A percentile compares a stretch with the other conserved stretches of the same genome.
Evolutionary conservation across 2,888 invertebrate species (phyloP).

Genomic region (Carcina quercana): DNA sequence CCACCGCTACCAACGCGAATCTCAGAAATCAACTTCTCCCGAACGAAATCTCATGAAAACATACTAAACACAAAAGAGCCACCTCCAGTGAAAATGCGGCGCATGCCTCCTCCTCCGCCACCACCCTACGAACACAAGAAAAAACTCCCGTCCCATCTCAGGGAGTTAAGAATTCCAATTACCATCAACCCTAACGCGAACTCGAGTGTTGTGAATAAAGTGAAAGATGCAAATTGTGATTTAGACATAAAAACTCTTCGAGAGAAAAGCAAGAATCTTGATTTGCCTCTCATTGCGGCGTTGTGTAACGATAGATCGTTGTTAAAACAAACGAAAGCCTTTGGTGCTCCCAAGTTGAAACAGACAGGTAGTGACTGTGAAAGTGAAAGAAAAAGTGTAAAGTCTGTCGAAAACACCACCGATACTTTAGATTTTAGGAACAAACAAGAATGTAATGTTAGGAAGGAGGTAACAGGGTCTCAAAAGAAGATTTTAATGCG

Average conservation of each 20-base stretch:
- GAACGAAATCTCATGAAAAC: slow-evolving; percentile 88
- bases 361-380: slow-evolving; percentile 58
- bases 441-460: slow-evolving; percentile 70
- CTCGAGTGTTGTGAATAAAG: slow-evolving; percentile 41
- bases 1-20: slow-evolving; percentile 77
- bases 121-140: slow-evolving; percentile 69
- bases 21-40: slow-evolving; percentile 70
- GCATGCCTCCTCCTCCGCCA: slow-evolving; percentile 72
- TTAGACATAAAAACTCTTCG: slow-evolving; percentile 87
- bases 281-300: slow-evolving; percentile 93
- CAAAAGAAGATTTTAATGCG: slow-evolving; percentile 67
- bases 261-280: slow-evolving; percentile 91
- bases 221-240: slow-evolving; percentile 63
- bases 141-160: slow-evolving; percentile 71
- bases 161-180: slow-evolving; percentile 39
- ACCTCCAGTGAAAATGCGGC: slow-evolving; percentile 63
- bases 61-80: slow-evolving; percentile 78
- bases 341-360: slow-evolving; percentile 82
- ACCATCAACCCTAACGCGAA: slow-evolving; percentile 38
- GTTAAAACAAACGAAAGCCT: slow-evolving; percentile 90
- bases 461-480: slow-evolving; percentile 80
- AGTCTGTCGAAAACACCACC: slow-evolving; percentile 60
- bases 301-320: slow-evolving; percentile 94
- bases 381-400: slow-evolving; percentile 58
- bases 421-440: slow-evolving; percentile 60